These are phyloP conservation scores for Pagrus major DNA, from an alignment of 2,113 vertebrate species.

Conservation along the genomic window DNA sequence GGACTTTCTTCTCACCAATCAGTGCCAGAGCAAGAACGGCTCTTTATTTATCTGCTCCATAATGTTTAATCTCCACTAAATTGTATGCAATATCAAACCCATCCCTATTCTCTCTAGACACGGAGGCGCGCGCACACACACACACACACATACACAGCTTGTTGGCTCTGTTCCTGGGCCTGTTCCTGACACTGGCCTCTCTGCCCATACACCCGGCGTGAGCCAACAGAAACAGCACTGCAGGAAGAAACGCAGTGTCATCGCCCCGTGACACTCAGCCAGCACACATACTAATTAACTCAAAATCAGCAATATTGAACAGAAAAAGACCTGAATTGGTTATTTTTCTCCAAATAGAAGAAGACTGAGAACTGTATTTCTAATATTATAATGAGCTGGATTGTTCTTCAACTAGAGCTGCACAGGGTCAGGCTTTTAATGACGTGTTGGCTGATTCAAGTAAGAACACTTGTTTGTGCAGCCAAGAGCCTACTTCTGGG, in stretches of 20 bases:
- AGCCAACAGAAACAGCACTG: slow-evolving; percentile 24
- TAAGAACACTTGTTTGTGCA: background rate
- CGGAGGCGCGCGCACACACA: background rate
- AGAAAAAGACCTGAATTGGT: background rate
- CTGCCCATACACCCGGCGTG: slow-evolving; percentile 6
- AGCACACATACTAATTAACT: background rate
- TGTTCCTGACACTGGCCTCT: slow-evolving; percentile 41
- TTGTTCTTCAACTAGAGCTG: background rate
- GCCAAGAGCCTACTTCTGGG: background rate
- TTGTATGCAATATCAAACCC: background rate
- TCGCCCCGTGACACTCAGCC: background rate
- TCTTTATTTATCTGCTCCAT: background rate
- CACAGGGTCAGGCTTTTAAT: background rate
- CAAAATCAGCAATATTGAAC: slow-evolving; percentile 1
- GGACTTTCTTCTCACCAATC: background rate
- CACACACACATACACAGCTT: background rate
- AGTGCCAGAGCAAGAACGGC: background rate
- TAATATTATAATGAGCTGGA: background rate
- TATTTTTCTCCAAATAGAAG: background rate
- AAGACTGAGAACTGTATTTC: background rate
- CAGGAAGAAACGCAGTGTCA: slow-evolving; percentile 20
- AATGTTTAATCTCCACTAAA: background rate
- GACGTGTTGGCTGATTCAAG: background rate
- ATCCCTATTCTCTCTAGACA: background rate
- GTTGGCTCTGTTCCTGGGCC: background rate